Conservation (phyloP, 2,113 vertebrate genomes). For the Brachionichthys hirsutus region DNA sequence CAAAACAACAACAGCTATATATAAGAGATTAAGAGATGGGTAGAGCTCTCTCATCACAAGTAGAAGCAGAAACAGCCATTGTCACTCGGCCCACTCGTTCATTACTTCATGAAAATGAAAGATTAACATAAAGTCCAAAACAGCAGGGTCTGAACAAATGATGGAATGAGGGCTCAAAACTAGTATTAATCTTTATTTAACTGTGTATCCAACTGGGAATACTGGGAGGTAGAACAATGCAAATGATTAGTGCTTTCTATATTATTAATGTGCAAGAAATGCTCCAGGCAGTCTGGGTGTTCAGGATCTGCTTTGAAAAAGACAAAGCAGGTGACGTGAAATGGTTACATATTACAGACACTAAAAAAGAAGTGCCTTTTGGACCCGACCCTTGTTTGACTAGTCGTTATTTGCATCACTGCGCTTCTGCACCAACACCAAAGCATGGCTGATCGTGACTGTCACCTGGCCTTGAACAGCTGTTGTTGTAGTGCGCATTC, state of each 20-base stretch:
- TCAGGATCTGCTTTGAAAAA: not conserved
- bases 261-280: conserved; percentile 31
- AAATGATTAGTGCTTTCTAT: conserved; percentile 12
- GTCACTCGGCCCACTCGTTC: conserved; percentile 10
- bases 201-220: not conserved
- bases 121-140: conserved; percentile 21
- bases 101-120: conserved; percentile 15
- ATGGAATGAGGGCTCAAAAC: not conserved
- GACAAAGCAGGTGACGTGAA: not conserved
- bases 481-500: conserved; percentile 53
- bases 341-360: not conserved
- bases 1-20: not conserved
- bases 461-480: conserved; percentile 40
- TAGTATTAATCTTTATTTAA: conserved; percentile 11
- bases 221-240: not conserved
- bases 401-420: conserved; percentile 4
- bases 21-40: not conserved
- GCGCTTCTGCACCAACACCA: conserved; percentile 30
- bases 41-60: not conserved
- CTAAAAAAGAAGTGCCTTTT: not conserved
- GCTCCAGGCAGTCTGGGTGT: conserved; percentile 10
- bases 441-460: conserved; percentile 39
- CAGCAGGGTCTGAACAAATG: conserved; percentile 14
- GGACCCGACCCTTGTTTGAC: not conserved
- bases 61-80: not conserved